Conservation (phyloP, 2,797 vertebrate species). For the Melopsittacus undulatus region DNA sequence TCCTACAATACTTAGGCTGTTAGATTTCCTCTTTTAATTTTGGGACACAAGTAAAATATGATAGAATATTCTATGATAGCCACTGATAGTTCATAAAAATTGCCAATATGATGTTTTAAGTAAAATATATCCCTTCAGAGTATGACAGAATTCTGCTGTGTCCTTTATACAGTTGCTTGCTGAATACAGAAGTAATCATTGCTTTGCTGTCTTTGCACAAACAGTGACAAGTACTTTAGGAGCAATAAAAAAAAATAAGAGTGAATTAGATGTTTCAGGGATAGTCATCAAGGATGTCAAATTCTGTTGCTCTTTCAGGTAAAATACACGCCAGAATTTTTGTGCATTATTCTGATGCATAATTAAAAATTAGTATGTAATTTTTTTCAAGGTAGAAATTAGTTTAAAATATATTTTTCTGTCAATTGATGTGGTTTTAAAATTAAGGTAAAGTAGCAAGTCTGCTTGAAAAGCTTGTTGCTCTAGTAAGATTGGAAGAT, state of each 20-base stretch:
- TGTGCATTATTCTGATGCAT: background rate
- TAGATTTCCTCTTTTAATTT: background rate
- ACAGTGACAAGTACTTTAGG: background rate
- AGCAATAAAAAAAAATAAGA: background rate
- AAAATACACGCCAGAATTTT: background rate
- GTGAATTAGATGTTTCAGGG: background rate
- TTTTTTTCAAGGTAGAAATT: background rate
- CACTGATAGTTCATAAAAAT: background rate
- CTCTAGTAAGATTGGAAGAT: background rate
- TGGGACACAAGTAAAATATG: background rate
- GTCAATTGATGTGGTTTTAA: background rate
- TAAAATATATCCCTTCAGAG: background rate
- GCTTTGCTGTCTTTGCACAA: background rate
- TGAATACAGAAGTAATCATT: background rate
- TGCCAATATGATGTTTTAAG: background rate
- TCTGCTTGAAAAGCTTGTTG: background rate
- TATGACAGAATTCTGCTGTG: background rate
- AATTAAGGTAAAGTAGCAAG: background rate
- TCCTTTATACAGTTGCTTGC: background rate
- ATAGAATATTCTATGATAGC: background rate
- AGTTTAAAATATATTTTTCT: background rate
- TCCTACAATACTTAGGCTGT: background rate
- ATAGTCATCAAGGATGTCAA: background rate
- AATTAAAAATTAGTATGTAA: background rate
- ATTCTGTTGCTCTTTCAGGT: background rate